Conservation (phyloP, 2,113 vertebrate genomes). For the Shinisaurus crocodilurus region DNA sequence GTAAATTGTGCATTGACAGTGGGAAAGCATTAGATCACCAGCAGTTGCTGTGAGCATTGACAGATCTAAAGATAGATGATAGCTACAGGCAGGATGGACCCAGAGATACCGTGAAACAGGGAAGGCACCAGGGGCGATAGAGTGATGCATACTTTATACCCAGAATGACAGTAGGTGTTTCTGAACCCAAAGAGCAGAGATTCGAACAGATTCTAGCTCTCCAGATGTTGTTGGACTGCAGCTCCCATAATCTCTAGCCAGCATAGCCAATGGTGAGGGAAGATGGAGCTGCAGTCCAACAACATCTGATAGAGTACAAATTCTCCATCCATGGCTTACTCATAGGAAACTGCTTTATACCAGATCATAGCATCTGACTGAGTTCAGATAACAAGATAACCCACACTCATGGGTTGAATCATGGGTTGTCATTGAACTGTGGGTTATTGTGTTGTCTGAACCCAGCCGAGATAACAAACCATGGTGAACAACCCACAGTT, state of each 20-base stretch:
- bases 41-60: neutral
- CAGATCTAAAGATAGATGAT: neutral
- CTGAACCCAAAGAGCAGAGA: neutral
- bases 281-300: too few relatives aligned
- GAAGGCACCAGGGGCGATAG: neutral
- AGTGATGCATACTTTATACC: neutral
- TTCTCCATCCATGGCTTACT: too few relatives aligned
- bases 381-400: neutral
- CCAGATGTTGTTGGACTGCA: too few relatives aligned
- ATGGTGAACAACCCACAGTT: too few relatives aligned
- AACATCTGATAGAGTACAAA: too few relatives aligned
- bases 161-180: neutral
- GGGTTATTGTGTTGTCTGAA: too few relatives aligned
- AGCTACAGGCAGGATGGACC: neutral
- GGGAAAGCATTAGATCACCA: neutral
- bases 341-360: neutral
- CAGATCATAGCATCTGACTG: neutral
- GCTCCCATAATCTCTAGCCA: too few relatives aligned
- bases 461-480: too few relatives aligned
- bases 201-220: neutral
- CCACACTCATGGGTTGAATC: too few relatives aligned
- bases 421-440: too few relatives aligned
- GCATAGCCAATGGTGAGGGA: too few relatives aligned
- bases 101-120: neutral
- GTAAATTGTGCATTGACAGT: conserved; percentile 6